phyloP scores from a whole-genome alignment of 1,140 invertebrate species.

The Helicoverpa armigera region DNA sequence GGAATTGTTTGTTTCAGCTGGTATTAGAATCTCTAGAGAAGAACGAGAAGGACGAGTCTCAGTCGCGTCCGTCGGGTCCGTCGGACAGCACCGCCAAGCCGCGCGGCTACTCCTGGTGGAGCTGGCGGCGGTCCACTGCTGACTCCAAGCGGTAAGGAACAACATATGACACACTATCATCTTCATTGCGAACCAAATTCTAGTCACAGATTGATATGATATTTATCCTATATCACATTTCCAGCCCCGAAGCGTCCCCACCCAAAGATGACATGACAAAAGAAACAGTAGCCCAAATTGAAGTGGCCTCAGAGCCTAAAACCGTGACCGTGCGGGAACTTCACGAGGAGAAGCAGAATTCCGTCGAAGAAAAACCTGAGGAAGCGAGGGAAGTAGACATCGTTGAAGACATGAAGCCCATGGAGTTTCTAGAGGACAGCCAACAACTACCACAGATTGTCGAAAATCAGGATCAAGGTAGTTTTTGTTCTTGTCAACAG shows the following conservation, averaged over 20 bases:
- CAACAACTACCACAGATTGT: constrained; percentile 45
- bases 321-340: constrained; percentile 13
- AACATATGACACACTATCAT: too few species aligned
- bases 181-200: too few species aligned
- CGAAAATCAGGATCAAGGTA: constrained; percentile 60
- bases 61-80: constrained; percentile 60
- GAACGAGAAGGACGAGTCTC: constrained; percentile 73
- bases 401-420: constrained; percentile 58
- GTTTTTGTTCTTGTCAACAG: background rate
- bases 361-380: constrained; percentile 57
- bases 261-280: constrained; percentile 66
- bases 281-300: constrained; percentile 52
- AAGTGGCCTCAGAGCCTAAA: constrained; percentile 51
- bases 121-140: constrained; percentile 89
- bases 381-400: constrained; percentile 48
- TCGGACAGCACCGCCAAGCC: constrained; percentile 76
- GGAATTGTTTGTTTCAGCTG: constrained; percentile 60
- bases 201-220: background rate
- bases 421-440: constrained; percentile 46
- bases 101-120: constrained; percentile 90
- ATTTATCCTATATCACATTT: background rate
- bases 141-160: constrained; percentile 69
- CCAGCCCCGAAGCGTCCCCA: constrained; percentile 70
- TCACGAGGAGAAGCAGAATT: constrained; percentile 17
- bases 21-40: constrained; percentile 79